These are phyloP conservation scores for Allygus modestus DNA, from an alignment of 2,888 invertebrate species.

Conservation along the genomic window DNA sequence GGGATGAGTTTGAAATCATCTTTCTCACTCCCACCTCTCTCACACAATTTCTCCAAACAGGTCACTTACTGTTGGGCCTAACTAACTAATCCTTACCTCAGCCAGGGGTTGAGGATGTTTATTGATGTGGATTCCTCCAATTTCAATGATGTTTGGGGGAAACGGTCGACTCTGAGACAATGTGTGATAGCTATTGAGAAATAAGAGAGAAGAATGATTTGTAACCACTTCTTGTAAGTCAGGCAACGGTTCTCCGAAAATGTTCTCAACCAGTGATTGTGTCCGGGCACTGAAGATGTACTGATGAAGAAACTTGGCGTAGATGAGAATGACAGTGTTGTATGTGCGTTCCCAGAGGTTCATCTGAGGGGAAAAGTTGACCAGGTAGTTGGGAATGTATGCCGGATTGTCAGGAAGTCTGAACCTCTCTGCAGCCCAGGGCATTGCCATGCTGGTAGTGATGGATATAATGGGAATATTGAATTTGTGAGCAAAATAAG, in stretches of 20 bases:
- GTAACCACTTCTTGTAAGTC: conserved; percentile 66
- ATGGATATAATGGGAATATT: conserved; percentile 68
- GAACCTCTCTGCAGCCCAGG: conserved; percentile 68
- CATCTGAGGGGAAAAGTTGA: conserved; percentile 71
- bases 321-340: conserved; percentile 75
- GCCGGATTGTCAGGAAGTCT: conserved; percentile 69
- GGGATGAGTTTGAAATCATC: no score
- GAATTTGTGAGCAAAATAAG: conserved; percentile 67
- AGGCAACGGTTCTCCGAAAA: conserved; percentile 66
- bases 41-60: no score
- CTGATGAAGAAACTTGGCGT: conserved; percentile 66
- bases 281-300: conserved; percentile 64
- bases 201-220: conserved; percentile 74
- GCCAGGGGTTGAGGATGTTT: conserved; percentile 58
- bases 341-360: conserved; percentile 74
- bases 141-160: conserved; percentile 78
- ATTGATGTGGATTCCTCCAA: conserved; percentile 77
- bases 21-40: no score
- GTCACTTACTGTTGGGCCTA: no score
- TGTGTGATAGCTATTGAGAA: conserved; percentile 77
- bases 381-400: conserved; percentile 66
- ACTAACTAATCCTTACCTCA: no score
- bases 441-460: conserved; percentile 67
- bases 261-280: conserved; percentile 62
- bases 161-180: conserved; percentile 76